phyloP scores from a whole-genome alignment of 2,797 vertebrate genomes.

The Melopsittacus undulatus region DNA sequence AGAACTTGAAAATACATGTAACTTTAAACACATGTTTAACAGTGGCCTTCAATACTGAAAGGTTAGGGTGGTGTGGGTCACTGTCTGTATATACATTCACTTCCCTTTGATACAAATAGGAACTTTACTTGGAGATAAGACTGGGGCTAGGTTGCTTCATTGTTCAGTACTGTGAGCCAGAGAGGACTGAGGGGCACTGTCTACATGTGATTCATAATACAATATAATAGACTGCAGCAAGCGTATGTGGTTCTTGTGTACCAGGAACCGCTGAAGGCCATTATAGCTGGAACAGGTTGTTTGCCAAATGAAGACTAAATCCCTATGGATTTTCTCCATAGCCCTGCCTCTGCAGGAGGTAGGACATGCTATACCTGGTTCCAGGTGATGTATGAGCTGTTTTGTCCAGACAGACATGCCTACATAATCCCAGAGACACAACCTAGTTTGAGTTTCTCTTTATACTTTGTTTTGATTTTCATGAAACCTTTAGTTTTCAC shows the following conservation, averaged over 20 bases:
- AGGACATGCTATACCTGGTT: neutral
- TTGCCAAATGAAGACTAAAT: neutral
- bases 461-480: neutral
- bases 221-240: neutral
- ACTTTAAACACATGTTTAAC: neutral
- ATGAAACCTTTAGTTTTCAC: neutral
- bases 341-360: neutral
- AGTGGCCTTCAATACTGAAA: neutral
- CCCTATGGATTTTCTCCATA: neutral
- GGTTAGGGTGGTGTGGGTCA: neutral
- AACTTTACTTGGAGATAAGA: neutral
- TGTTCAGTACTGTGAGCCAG: neutral
- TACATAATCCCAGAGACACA: neutral
- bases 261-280: neutral
- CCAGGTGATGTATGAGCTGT: neutral
- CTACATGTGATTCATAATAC: neutral
- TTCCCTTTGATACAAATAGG: neutral
- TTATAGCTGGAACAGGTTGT: neutral
- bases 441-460: neutral
- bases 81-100: neutral
- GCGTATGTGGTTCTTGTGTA: neutral
- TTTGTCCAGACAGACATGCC: neutral
- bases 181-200: neutral
- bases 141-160: neutral
- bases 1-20: neutral